Percentiles rank a stretch among this genome's conserved stretches.
These are phyloP conservation scores for Meteorus sp. DNA, from an alignment of 1,140 invertebrate species.

Conservation along the genomic window DNA sequence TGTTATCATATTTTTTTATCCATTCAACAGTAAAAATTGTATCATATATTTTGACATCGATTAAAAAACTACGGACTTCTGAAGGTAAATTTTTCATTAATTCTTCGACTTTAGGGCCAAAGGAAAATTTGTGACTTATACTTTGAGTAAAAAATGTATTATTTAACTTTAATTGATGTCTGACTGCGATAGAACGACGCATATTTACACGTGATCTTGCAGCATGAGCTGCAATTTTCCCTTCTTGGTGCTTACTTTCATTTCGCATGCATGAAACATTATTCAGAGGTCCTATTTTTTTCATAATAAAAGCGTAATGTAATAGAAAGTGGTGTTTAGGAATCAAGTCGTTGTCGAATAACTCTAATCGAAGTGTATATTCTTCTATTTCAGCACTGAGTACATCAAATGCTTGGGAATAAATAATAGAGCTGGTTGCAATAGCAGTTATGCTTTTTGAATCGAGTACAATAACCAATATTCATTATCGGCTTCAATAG, in stretches of 20 bases:
- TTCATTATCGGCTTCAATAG: conserved; percentile 28
- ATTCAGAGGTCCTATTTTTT: conserved; percentile 8
- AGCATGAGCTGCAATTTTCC: conserved; percentile 10
- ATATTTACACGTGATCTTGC: not conserved
- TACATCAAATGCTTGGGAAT: not conserved
- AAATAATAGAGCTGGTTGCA: conserved; percentile 2
- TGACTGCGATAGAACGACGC: conserved; percentile 8
- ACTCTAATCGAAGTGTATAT: not conserved
- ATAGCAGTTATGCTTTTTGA: conserved; percentile 31
- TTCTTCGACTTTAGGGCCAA: not conserved
- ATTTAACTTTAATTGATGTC: conserved; percentile 16
- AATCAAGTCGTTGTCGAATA: not conserved
- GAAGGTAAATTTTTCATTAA: not conserved
- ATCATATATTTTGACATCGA: not conserved
- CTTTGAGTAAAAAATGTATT: conserved; percentile 3
- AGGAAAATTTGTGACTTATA: not conserved
- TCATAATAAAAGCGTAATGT: conserved; percentile 10
- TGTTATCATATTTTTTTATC: not conserved
- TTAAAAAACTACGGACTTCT: not conserved
- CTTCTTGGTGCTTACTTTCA: conserved; percentile 16
- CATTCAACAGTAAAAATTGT: not conserved
- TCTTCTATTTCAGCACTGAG: not conserved
- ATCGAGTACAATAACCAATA: conserved; percentile 30
- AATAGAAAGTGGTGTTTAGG: conserved; percentile 16
- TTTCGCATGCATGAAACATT: conserved; percentile 14